phyloP scores from a whole-genome alignment of 2,113 vertebrate species.

The Sus scrofa region DNA sequence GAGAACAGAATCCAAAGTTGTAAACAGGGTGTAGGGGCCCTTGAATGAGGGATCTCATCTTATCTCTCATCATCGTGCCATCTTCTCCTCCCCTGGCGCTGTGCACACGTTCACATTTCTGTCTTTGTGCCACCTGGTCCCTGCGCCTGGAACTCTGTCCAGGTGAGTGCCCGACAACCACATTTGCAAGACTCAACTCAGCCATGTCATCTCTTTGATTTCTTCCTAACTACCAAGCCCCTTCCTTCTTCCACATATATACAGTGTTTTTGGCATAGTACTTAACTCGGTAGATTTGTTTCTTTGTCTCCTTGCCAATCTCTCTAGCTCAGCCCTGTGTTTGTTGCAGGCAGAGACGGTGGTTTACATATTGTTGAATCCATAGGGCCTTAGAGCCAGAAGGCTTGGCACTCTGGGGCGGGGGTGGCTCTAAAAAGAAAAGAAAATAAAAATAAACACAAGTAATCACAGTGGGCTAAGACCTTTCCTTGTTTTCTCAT shows the following conservation, averaged over 20 bases:
- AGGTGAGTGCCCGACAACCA: background rate
- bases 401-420: background rate
- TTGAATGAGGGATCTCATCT: background rate
- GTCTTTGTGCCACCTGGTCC: background rate
- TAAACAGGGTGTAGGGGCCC: background rate
- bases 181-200: background rate
- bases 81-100: background rate
- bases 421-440: too few relatives aligned
- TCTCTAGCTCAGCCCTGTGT: background rate
- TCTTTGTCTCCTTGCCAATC: background rate
- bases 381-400: background rate
- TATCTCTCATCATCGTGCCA: background rate
- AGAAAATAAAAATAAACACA: background rate
- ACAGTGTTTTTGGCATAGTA: background rate
- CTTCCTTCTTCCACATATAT: background rate
- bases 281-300: background rate
- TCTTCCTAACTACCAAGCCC: background rate
- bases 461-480: background rate
- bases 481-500: constrained; percentile 31
- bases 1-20: background rate
- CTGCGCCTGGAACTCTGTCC: background rate
- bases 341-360: background rate
- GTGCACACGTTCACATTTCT: background rate
- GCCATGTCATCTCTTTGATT: background rate
- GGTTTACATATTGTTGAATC: background rate